phyloP scores from a whole-genome alignment of 2,888 invertebrate species.

The Molanna angustata region DNA sequence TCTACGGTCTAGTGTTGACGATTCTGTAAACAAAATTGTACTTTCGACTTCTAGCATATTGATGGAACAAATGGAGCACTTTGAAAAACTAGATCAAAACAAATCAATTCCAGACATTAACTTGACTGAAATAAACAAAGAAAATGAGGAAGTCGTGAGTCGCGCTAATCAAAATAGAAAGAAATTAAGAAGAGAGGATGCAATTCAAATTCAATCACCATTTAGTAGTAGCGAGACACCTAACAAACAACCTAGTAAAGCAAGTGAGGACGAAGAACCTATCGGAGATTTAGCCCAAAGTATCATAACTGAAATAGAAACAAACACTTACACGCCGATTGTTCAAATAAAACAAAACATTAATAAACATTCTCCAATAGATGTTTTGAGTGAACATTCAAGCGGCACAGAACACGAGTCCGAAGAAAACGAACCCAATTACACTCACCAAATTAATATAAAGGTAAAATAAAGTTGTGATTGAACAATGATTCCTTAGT shows the following conservation, averaged over 20 bases:
- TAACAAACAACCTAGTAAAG: conserved; percentile 49
- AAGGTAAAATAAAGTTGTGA: too few relatives aligned
- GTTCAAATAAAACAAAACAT: conserved; percentile 13
- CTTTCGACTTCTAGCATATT: conserved; percentile 24
- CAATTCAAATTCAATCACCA: conserved; percentile 52
- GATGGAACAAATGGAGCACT: conserved; percentile 30
- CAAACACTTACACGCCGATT: conserved; percentile 22
- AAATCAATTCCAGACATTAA: conserved; percentile 21
- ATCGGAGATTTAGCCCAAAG: conserved; percentile 31
- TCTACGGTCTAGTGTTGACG: conserved; percentile 18
- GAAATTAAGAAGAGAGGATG: conserved; percentile 51
- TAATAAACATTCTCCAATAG: conserved; percentile 3
- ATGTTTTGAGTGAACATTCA: too few relatives aligned
- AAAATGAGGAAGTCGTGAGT: conserved; percentile 11
- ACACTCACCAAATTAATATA: too few relatives aligned
- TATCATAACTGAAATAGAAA: conserved; percentile 29
- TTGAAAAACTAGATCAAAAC: conserved; percentile 26
- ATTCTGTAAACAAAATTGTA: conserved; percentile 28
- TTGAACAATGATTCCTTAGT: too few relatives aligned
- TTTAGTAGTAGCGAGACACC: conserved; percentile 34
- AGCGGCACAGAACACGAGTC: too few relatives aligned
- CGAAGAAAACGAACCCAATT: too few relatives aligned
- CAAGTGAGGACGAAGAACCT: conserved; percentile 47
- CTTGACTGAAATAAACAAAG: conserved; percentile 23
- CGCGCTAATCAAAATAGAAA: conserved; percentile 46